These are phyloP conservation scores for Molorchus minor DNA, from an alignment of 2,888 invertebrate genomes.

Conservation along the genomic window DNA sequence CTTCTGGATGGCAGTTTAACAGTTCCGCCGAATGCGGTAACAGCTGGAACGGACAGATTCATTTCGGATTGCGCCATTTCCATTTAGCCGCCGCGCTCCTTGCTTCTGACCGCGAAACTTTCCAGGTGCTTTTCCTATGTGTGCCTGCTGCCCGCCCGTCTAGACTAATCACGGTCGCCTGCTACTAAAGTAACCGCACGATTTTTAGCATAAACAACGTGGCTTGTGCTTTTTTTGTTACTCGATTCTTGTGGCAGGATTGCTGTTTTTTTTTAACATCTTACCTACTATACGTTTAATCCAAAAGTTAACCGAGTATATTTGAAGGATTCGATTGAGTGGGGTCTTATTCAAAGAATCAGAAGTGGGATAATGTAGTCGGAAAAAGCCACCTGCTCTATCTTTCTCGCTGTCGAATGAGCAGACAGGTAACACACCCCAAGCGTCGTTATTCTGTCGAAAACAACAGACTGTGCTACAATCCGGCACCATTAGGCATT, in stretches of 20 bases:
- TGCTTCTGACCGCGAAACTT: constrained; percentile 62
- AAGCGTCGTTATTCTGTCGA: constrained; percentile 1
- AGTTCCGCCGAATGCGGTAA: constrained; percentile 57
- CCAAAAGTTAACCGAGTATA: too few species aligned
- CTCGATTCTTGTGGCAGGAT: too few species aligned
- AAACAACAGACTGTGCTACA: constrained; percentile 17
- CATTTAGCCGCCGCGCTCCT: constrained; percentile 55
- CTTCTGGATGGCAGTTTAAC: constrained; percentile 36
- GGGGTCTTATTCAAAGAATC: too few species aligned
- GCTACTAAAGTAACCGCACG: constrained; percentile 49
- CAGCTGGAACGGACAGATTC: constrained; percentile 64
- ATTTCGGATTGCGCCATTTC: constrained; percentile 60
- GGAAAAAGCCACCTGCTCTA: too few species aligned
- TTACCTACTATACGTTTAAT: too few species aligned
- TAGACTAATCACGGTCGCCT: constrained; percentile 58
- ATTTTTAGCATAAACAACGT: too few species aligned
- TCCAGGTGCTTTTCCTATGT: constrained; percentile 49
- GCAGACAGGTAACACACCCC: neutral
- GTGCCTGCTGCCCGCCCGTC: constrained; percentile 35
- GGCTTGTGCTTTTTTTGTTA: too few species aligned
- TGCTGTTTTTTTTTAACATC: too few species aligned
- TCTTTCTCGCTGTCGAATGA: too few species aligned
- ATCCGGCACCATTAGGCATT: constrained; percentile 17
- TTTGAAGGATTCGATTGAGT: too few species aligned
- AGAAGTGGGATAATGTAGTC: too few species aligned